Percentiles rank a stretch among this genome's conserved stretches.
phyloP scores from a whole-genome alignment of 1,140 invertebrate species.

The Zophobas morio region DNA sequence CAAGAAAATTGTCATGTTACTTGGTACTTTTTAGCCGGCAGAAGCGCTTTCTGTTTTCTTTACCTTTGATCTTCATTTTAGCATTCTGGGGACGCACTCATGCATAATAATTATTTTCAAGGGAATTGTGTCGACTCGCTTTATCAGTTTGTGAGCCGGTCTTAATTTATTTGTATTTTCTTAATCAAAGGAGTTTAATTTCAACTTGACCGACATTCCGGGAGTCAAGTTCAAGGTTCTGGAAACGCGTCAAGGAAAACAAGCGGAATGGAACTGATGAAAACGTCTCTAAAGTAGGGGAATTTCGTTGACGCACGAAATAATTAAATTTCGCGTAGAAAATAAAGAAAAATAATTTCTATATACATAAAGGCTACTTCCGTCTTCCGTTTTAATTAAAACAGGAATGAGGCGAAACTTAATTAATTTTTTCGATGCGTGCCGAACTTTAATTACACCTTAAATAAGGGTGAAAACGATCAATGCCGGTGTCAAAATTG shows the following conservation, averaged over 20 bases:
- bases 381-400: slow-evolving; percentile 31
- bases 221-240: slow-evolving; percentile 2
- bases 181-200: slow-evolving; percentile 22
- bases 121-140: slow-evolving; percentile 2
- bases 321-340: slow-evolving; percentile 33
- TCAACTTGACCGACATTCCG: slow-evolving; percentile 17
- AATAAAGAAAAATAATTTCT: slow-evolving; percentile 7
- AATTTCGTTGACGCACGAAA: slow-evolving; percentile 14
- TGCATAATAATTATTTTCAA: slow-evolving; percentile 34
- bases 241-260: not conserved
- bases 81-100: slow-evolving; percentile 18
- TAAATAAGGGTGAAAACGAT: not conserved
- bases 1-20: slow-evolving; percentile 24
- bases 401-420: not conserved
- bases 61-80: slow-evolving; percentile 23
- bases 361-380: slow-evolving; percentile 9
- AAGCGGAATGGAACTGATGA: not conserved
- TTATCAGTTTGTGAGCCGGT: not conserved
- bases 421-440: slow-evolving; percentile 12
- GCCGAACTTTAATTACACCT: slow-evolving; percentile 28
- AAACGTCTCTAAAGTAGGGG: slow-evolving; percentile 1
- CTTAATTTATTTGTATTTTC: slow-evolving; percentile 4
- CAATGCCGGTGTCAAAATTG: slow-evolving; percentile 4
- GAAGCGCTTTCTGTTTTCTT: not conserved
- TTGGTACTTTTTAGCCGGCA: slow-evolving; percentile 5